Percentiles rank a stretch among this genome's conserved stretches.
phyloP scores from a whole-genome alignment of 2,797 vertebrate species.

The Sebastes minor region DNA sequence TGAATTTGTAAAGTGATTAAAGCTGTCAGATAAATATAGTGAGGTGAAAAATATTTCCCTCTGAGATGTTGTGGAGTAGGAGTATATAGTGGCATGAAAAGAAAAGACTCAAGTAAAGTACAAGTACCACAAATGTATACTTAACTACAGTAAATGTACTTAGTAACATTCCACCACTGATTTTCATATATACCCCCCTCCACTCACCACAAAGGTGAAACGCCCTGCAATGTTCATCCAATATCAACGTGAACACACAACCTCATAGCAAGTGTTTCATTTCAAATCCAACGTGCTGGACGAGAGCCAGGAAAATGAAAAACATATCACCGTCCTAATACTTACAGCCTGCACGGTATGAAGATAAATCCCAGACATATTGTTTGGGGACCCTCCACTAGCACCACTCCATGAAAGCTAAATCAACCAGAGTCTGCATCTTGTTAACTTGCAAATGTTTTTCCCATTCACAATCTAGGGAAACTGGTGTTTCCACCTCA shows the following conservation, averaged over 20 bases:
- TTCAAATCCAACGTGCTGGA: conserved; percentile 37
- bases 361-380: conserved; percentile 33
- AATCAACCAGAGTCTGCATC: conserved; percentile 20
- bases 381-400: conserved; percentile 17
- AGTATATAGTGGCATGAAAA: no score
- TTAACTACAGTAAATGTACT: no score
- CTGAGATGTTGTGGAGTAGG: no score
- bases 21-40: no score
- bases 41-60: no score
- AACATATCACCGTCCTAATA: conserved; percentile 21
- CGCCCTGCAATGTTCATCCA: neutral
- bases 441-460: conserved; percentile 15
- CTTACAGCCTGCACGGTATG: conserved; percentile 6
- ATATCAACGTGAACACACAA: neutral
- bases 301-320: conserved; percentile 22
- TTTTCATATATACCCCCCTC: neutral
- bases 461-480: neutral
- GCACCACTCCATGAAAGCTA: conserved; percentile 3
- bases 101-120: no score
- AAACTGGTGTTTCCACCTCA: neutral
- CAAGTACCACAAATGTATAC: no score
- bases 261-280: conserved; percentile 44
- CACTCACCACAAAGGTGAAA: neutral
- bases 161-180: neutral
- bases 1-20: no score